Evolutionary conservation across 2,888 invertebrate species (phyloP), one percentile per base, ranked within the genome.

Genomic region (Eristalinus aeneus): DNA sequence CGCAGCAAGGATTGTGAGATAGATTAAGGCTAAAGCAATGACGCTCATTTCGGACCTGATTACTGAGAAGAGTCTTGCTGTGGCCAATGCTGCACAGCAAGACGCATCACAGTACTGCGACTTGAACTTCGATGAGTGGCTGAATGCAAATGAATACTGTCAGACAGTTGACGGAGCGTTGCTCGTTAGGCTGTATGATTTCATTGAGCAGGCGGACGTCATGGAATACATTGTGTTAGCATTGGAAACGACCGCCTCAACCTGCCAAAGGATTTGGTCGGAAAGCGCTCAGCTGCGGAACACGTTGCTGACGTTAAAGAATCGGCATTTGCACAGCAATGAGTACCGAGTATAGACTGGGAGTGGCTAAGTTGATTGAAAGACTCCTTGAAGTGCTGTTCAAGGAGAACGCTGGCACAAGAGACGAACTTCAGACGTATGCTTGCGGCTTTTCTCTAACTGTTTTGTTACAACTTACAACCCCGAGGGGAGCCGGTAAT

Each of bases 21-120:
- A 94, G 88, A 91, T 94, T 23, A 94, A 95, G 91, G 91, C 94
- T 4, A 95, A 94, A 90, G 93, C 94, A 0, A 91, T 95, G 39
- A 94, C 94, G 11, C 90, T 96, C 39, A 92, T 95, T 12, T 93
- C 93, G 86, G 95, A 95, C 91, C 90, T 95, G 22, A 91, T 95
- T 8, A 89, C 93, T 0, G 95, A 95, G 71, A 90, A 90, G 46
- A 89, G 89, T 11, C 84, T 88, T 0, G 89, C 88, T 2, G 8
- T 88, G 8, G 87, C 84, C 8, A 85, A 90, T 2, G 88, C 89
- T 3, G 86, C 87, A 10, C 79, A 88, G 1, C 75, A 89, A 34
- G 89, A 89, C 2, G 67, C 89, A 2, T 89, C 90, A 0, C 91
- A 92, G 77, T 92, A 92, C 88, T 89, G 89, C 0, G 88, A 91